Base-by-base conservation (phyloP, 2,797 vertebrate species). In the Amblyopsis hoosieri region DNA sequence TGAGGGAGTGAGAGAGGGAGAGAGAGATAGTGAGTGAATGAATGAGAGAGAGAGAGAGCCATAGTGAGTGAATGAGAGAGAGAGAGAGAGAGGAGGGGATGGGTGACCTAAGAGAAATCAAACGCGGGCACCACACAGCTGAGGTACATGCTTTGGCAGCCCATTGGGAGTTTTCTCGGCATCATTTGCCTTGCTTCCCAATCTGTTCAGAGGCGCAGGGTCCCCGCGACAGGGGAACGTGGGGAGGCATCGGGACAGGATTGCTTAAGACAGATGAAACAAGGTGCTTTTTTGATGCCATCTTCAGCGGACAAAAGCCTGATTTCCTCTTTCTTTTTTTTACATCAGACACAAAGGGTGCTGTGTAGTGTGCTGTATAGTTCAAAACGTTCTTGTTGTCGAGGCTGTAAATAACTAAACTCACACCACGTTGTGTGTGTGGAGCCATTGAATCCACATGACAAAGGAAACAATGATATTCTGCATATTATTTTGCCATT, bases 231-330 rank as follows among this genome's bases (percentile, higher is more conserved):
- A 83, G 81, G 91, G 91, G 88, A 87, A 84, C 71, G 86, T 82
- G 87, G 91, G 90, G 90, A 93, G 91, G 87, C 85, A 82, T 90
- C 84, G 78, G 86, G 90, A 91, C 79, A 86, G 87, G 88, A 93
- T 93, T 93, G 90, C 89, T 94, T 93, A 91, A 93, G 92, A 93
- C 93, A 91, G 86, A 93, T 91, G 90, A 93, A 93, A 90, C 89
- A 87, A 87, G 84, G 82, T 87, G 83, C 81, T 86, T 83, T 67
- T 91, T 84, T 92, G 90, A 91, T 88, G 87, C 85, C 85, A 87
- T 91, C 87, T 89, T 82, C 79, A 73, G 85, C 85, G 87, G 88
- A 92, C 87, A 93, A 93, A 92, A 90, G 82, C 85, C 89, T 90
- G 82, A 91, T 92, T 92, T 92, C 89, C 82, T 88, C 9, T 60